A percentile compares a stretch with the other conserved stretches of the same genome.
These are phyloP conservation scores for Rutpela maculata DNA, from an alignment of 2,888 invertebrate species.

Conservation along the genomic window DNA sequence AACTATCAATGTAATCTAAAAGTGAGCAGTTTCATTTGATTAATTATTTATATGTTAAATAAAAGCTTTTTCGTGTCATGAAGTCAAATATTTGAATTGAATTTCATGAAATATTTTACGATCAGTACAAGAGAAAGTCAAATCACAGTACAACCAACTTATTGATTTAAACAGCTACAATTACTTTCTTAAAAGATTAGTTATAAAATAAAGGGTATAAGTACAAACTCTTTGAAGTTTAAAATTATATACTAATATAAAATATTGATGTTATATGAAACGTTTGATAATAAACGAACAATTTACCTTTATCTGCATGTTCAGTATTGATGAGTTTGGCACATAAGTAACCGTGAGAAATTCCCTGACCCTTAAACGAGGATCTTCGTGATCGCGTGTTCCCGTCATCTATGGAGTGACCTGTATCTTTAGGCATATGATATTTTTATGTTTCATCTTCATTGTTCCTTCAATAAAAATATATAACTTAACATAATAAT, in stretches of 20 bases:
- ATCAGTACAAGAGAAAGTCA: background rate
- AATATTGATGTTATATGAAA: conserved; percentile 20
- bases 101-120: too few species aligned
- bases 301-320: conserved; percentile 33
- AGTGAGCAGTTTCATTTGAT: too few species aligned
- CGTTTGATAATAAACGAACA: conserved; percentile 27
- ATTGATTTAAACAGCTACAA: background rate
- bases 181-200: background rate
- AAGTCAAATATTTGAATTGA: background rate
- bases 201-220: background rate
- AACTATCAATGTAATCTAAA: too few species aligned
- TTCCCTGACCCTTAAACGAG: conserved; percentile 43
- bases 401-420: conserved; percentile 45
- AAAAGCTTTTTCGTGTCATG: background rate
- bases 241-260: background rate
- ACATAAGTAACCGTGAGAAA: conserved; percentile 52
- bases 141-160: background rate
- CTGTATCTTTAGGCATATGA: conserved; percentile 53
- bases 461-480: conserved; percentile 42
- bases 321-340: conserved; percentile 34
- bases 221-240: background rate
- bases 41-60: too few species aligned
- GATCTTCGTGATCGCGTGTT: conserved; percentile 53
- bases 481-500: conserved; percentile 36
- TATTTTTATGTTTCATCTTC: conserved; percentile 43